phyloP scores from a whole-genome alignment of 2,888 invertebrate genomes.

The Heliothis peltigera region DNA sequence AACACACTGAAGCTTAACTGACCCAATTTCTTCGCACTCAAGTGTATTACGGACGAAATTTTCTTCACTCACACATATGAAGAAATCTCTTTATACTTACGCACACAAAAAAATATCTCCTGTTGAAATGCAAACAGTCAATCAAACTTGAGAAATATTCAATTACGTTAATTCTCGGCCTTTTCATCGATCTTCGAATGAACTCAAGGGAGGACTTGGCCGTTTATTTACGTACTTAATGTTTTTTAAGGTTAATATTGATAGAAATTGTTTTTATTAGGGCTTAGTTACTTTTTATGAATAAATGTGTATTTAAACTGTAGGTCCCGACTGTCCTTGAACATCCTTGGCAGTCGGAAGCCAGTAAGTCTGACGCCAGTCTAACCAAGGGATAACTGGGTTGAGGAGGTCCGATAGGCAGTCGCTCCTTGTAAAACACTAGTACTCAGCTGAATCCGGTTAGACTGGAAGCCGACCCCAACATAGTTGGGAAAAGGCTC shows the following conservation, averaged over 20 bases:
- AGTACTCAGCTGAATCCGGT: no score
- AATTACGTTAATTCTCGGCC: slow-evolving; percentile 43
- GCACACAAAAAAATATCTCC: background rate
- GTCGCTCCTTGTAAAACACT: no score
- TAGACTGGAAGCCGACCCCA: no score
- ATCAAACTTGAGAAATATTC: slow-evolving; percentile 49
- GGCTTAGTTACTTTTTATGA: background rate
- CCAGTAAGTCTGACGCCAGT: no score
- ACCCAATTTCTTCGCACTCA: slow-evolving; percentile 1
- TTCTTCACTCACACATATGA: slow-evolving; percentile 5
- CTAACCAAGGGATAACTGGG: no score
- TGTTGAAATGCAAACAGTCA: slow-evolving; percentile 24
- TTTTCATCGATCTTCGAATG: slow-evolving; percentile 39
- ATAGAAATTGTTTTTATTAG: slow-evolving; percentile 13
- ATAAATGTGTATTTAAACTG: no score
- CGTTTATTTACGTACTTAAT: slow-evolving; percentile 46
- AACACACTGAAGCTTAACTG: slow-evolving; percentile 1
- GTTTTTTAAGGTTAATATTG: slow-evolving; percentile 25
- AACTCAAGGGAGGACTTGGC: slow-evolving; percentile 29
- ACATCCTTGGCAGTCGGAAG: no score
- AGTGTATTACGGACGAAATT: background rate
- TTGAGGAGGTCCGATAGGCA: no score
- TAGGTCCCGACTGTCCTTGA: no score
- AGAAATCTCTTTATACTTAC: background rate
- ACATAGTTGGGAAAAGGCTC: no score